Base-by-base conservation (phyloP, 2,888 invertebrate genomes). In the Campoletis raptor region DNA sequence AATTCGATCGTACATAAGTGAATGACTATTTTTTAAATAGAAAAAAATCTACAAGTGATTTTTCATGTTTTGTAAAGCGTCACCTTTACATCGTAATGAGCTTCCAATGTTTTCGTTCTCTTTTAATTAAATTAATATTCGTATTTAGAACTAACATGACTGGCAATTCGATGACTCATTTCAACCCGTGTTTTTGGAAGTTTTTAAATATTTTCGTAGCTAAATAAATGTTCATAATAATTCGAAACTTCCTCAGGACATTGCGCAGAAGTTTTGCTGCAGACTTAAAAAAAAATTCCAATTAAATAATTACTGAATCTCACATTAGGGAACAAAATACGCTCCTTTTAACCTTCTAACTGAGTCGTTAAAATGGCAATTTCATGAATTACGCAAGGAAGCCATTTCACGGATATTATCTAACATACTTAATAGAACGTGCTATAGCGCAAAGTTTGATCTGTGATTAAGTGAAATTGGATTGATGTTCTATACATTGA, bases 351-450 rank as follows among this genome's bases (percentile, higher is more conserved):
- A 24, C n/a, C 67, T 54, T 12, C 52, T 5, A 15, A 21, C 61
- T 9, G 48, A 8, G 24, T 57, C 40, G 72, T 72, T 40, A 24
- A 81, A 48, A 83, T 76, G 76, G 54, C 74, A 72, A 77, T 86
- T 83, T 76, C 48, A 81, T 45, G 81, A 83, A 86, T 81, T 81
- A 81, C 83, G 83, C 86, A 81, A 81, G 40, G 86, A 86, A 86
- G 86, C 86, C 86, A 73, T 83, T 86, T 83, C 61, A 66, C 67
- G 77, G 57, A 52, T 69, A 69, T 69, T 81, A 83, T 86, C 86
- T 83, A 81, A 86, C 61, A 67, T 61, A 52, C 57, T 73, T 73
- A 77, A 83, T 67, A 12, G 73, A 80, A 80, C 69, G 64, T 42
- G 61, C 74, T 76, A 64, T 61, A 52, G 80, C 21, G 30, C 12